phyloP scores from a whole-genome alignment of 2,113 vertebrate genomes.

The Epinephelus cyanopodus region DNA sequence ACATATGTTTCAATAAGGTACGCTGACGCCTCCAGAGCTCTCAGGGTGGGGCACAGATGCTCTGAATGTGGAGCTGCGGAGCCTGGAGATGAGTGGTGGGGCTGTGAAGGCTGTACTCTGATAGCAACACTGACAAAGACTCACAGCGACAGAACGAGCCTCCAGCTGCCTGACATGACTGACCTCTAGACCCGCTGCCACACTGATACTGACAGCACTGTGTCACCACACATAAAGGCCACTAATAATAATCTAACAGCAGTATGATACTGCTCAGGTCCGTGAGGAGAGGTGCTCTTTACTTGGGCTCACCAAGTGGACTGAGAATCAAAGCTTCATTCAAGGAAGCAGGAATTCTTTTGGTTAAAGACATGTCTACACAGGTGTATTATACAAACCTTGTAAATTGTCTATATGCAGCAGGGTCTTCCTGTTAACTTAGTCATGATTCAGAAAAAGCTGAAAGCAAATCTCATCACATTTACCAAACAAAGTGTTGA shows the following conservation, averaged over 20 bases:
- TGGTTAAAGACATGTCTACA: background rate
- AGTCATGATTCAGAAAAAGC: background rate
- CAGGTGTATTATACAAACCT: background rate
- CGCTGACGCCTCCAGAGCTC: constrained; percentile 45
- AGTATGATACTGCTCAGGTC: constrained; percentile 24
- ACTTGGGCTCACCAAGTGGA: constrained; percentile 17
- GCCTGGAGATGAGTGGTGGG: constrained; percentile 34
- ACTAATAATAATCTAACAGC: constrained; percentile 51
- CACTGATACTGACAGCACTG: constrained; percentile 44
- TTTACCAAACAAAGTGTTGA: background rate
- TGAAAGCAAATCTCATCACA: background rate
- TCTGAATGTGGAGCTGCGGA: constrained; percentile 35
- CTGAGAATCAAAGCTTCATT: background rate
- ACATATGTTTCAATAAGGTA: constrained; percentile 56
- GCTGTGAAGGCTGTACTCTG: constrained; percentile 48
- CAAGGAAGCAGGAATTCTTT: background rate
- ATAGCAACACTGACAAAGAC: constrained; percentile 55
- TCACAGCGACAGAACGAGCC: constrained; percentile 62
- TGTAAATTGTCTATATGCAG: background rate
- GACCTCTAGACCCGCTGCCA: constrained; percentile 57
- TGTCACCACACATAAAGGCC: constrained; percentile 45
- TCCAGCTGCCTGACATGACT: constrained; percentile 38
- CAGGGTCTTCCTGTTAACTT: background rate
- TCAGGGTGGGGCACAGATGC: constrained; percentile 65
- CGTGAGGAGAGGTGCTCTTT: background rate